These are phyloP conservation scores for Alethe diademata DNA, from an alignment of 2,113 vertebrate genomes.

Conservation along the genomic window DNA sequence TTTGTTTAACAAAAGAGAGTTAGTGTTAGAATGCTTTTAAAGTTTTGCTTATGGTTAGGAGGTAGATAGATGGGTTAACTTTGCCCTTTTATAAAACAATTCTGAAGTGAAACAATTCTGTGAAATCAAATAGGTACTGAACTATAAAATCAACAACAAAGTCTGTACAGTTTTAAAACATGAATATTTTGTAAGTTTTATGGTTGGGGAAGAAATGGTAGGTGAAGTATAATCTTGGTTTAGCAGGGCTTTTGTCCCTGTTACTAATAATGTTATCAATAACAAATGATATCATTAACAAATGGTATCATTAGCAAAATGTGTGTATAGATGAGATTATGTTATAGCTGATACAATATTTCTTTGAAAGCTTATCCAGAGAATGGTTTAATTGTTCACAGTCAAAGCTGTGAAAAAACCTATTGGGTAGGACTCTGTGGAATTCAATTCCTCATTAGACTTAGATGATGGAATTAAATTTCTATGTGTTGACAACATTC, in stretches of 20 bases:
- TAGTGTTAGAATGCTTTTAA: conserved; percentile 5
- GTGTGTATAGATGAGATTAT: not conserved
- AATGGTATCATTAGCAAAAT: not conserved
- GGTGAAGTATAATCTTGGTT: not conserved
- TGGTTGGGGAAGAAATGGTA: not conserved
- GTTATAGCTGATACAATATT: not conserved
- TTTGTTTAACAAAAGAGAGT: not conserved
- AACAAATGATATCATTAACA: not conserved
- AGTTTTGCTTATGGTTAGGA: not conserved
- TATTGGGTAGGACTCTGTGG: not conserved
- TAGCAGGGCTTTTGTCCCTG: not conserved
- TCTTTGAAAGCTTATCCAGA: not conserved
- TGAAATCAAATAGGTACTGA: not conserved
- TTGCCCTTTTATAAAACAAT: conserved; percentile 8
- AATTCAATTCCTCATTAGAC: not conserved
- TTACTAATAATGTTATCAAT: not conserved
- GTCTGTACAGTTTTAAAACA: not conserved
- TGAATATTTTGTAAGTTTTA: not conserved
- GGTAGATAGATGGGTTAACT: not conserved
- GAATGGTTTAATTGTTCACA: not conserved
- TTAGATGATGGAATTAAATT: not conserved
- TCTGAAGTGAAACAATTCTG: not conserved
- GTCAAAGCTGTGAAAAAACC: not conserved
- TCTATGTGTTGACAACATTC: not conserved
- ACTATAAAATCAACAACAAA: not conserved